phyloP scores from a whole-genome alignment of 2,113 vertebrate species.

The Phycodurus eques region DNA sequence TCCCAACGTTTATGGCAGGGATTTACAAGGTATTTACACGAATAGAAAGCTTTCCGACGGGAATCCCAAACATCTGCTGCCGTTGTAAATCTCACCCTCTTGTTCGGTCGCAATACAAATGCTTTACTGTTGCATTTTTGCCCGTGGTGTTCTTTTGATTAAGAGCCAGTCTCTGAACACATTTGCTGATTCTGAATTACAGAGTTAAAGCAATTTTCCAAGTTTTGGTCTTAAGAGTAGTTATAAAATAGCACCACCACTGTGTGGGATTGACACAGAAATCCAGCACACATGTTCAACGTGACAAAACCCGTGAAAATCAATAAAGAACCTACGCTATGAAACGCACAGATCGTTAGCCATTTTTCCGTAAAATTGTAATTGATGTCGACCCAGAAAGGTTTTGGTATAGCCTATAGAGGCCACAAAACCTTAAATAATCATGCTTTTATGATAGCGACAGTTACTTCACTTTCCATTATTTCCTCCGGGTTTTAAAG shows the following conservation, averaged over 20 bases:
- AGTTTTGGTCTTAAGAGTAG: too few species aligned
- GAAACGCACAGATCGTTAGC: too few species aligned
- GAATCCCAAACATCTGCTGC: conserved; percentile 5
- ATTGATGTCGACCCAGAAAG: too few species aligned
- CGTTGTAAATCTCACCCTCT: not conserved
- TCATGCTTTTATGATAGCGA: not conserved
- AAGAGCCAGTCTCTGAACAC: not conserved
- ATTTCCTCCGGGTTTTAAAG: not conserved
- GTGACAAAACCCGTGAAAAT: too few species aligned
- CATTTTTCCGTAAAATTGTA: too few species aligned
- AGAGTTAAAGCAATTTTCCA: not conserved
- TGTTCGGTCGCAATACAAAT: not conserved
- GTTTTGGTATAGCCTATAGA: too few species aligned
- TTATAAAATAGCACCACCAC: too few species aligned
- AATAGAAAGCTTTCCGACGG: not conserved
- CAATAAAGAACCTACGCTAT: too few species aligned
- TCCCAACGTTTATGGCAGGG: not conserved
- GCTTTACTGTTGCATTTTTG: not conserved
- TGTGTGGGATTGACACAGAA: too few species aligned
- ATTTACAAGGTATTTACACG: conserved; percentile 8
- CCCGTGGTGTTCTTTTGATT: not conserved
- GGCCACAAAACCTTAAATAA: too few species aligned
- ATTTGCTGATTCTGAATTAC: not conserved
- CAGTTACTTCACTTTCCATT: not conserved
- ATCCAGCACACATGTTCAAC: too few species aligned